phyloP scores from a whole-genome alignment of 2,113 vertebrate genomes.

The Nyctibius bracteatus region DNA sequence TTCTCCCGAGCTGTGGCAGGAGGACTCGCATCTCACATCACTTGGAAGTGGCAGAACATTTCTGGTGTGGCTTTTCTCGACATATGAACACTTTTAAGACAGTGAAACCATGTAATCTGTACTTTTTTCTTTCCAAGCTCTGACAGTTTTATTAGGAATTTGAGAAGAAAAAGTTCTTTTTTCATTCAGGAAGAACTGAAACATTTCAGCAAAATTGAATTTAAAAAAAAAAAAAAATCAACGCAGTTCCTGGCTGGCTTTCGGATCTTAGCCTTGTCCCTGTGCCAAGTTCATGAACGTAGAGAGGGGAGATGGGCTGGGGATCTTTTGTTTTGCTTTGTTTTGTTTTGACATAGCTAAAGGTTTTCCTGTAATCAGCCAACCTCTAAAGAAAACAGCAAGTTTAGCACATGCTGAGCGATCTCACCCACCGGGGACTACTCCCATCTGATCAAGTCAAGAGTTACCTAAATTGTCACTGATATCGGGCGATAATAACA shows the following conservation, averaged over 20 bases:
- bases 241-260: neutral
- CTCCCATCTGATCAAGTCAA: neutral
- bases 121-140: neutral
- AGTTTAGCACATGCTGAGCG: neutral
- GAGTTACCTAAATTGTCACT: neutral
- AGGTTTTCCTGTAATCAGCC: constrained; percentile 9
- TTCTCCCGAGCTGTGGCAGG: neutral
- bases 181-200: neutral
- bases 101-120: neutral
- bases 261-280: neutral
- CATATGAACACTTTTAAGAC: neutral
- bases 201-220: neutral
- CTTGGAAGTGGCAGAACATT: neutral
- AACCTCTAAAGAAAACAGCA: neutral
- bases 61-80: neutral
- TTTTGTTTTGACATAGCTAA: constrained; percentile 1
- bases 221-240: neutral
- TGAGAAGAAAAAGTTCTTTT: neutral
- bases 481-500: neutral
- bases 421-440: neutral
- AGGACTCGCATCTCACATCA: neutral
- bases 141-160: neutral
- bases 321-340: neutral
- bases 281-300: neutral
- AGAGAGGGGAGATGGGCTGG: neutral